phyloP scores from a whole-genome alignment of 2,113 vertebrate genomes.

The Tor tambroides region DNA sequence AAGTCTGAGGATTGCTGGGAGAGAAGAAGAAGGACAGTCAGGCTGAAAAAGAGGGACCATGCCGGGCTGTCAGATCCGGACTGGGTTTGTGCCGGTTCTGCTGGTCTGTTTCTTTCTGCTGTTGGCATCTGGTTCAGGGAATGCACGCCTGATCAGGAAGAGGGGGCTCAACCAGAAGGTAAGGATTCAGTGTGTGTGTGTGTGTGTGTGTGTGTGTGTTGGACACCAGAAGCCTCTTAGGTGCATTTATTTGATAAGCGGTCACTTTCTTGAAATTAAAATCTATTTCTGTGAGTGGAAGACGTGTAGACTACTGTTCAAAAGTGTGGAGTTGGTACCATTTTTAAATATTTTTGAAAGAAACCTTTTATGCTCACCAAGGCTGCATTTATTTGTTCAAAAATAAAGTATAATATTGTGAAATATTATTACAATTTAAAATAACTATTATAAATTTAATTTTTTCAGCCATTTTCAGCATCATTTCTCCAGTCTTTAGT shows the following conservation, averaged over 20 bases:
- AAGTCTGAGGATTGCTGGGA: conserved; percentile 22
- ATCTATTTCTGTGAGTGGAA: neutral
- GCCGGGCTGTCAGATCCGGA: conserved; percentile 51
- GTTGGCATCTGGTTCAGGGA: conserved; percentile 62
- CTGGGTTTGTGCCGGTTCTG: conserved; percentile 53
- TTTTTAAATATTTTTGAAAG: neutral
- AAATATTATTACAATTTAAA: neutral
- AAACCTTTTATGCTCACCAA: neutral
- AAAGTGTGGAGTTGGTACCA: no score
- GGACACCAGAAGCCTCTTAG: neutral
- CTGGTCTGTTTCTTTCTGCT: conserved; percentile 72
- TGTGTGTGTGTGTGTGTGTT: conserved; percentile 40
- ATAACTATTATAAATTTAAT: neutral
- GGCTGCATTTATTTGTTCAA: neutral
- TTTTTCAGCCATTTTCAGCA: neutral
- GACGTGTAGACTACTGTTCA: neutral
- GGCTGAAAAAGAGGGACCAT: conserved; percentile 64
- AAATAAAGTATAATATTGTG: neutral
- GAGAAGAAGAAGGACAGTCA: conserved; percentile 21
- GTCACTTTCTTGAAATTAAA: neutral
- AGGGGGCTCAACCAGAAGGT: conserved; percentile 79
- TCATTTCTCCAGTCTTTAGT: neutral
- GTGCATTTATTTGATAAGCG: neutral
- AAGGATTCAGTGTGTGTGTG: conserved; percentile 55
- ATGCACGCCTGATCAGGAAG: conserved; percentile 71